Percentiles rank a stretch among this genome's conserved stretches.
These are phyloP conservation scores for Eretmochelys imbricata DNA, from an alignment of 2,113 vertebrate species.

Conservation along the genomic window DNA sequence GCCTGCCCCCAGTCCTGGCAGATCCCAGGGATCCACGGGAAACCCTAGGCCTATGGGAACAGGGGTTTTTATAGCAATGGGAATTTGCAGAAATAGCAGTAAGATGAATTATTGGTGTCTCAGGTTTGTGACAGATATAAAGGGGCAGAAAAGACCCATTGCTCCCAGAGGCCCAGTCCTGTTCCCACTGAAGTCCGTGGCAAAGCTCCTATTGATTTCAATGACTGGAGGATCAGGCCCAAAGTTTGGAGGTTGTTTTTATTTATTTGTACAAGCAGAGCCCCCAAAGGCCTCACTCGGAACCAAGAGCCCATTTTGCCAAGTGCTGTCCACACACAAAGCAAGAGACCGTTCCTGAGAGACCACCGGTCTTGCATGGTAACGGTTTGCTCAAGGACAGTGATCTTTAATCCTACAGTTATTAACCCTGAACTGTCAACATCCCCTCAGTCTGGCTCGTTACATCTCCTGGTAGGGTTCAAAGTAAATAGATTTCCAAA, in stretches of 20 bases:
- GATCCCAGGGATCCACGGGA: not conserved
- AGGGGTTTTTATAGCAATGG: fast-evolving
- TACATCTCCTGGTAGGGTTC: not conserved
- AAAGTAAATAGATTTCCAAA: not conserved
- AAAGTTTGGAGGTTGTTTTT: not conserved
- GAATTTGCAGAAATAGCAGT: fast-evolving
- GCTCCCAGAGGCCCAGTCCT: not conserved
- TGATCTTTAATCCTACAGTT: not conserved
- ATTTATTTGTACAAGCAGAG: not conserved
- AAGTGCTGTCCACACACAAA: not conserved
- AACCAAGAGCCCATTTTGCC: not conserved
- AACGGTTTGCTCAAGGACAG: not conserved
- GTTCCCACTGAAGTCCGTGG: not conserved
- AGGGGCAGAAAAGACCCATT: not conserved
- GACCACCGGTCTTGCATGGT: fast-evolving
- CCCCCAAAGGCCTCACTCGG: not conserved
- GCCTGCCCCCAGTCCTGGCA: not conserved
- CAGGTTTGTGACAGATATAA: not conserved
- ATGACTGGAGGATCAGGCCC: not conserved
- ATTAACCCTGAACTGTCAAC: not conserved
- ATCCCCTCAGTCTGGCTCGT: not conserved
- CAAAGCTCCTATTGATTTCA: not conserved
- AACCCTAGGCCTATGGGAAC: not conserved
- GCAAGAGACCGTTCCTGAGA: not conserved
- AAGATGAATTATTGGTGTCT: not conserved